Conservation (phyloP, 2,888 invertebrate genomes). For the Drosophila fulvimacula region DNA sequence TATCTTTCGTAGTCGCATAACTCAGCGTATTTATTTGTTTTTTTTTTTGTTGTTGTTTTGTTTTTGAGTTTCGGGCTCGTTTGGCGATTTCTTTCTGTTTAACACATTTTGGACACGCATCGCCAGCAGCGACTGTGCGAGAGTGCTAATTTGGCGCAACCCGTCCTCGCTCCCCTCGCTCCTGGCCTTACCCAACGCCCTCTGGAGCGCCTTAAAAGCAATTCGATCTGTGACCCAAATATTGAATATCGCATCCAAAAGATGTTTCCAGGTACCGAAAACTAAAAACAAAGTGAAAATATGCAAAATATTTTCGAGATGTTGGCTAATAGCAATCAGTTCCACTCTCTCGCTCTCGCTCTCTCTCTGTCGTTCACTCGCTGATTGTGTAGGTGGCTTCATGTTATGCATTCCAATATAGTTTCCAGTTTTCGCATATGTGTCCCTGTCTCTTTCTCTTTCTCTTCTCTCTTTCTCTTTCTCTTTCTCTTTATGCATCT, state of each 20-base stretch:
- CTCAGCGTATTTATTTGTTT: conserved; percentile 34
- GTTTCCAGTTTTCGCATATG: conserved; percentile 31
- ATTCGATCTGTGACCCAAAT: conserved; percentile 50
- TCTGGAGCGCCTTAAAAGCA: conserved; percentile 9
- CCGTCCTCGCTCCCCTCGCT: neutral
- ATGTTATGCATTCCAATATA: conserved; percentile 57
- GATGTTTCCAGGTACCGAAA: conserved; percentile 30
- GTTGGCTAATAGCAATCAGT: neutral
- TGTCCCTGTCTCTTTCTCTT: neutral
- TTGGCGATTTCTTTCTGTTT: conserved; percentile 69
- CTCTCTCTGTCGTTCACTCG: neutral
- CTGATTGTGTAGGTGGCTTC: conserved; percentile 40
- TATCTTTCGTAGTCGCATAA: conserved; percentile 52
- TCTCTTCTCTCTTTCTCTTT: neutral
- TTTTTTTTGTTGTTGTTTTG: conserved; percentile 25
- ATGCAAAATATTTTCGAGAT: conserved; percentile 47
- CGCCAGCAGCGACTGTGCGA: conserved; percentile 11
- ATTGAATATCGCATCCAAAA: conserved; percentile 29
- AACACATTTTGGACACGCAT: conserved; percentile 67
- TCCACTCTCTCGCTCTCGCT: neutral
- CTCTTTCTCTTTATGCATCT: conserved; percentile 5
- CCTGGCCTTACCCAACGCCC: neutral
- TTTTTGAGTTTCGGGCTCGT: conserved; percentile 23
- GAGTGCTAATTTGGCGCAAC: conserved; percentile 42
- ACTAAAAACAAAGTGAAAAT: conserved; percentile 38